Evolutionary conservation across 2,888 invertebrate species (phyloP).

Genomic region (Diaprepes abbreviatus): DNA sequence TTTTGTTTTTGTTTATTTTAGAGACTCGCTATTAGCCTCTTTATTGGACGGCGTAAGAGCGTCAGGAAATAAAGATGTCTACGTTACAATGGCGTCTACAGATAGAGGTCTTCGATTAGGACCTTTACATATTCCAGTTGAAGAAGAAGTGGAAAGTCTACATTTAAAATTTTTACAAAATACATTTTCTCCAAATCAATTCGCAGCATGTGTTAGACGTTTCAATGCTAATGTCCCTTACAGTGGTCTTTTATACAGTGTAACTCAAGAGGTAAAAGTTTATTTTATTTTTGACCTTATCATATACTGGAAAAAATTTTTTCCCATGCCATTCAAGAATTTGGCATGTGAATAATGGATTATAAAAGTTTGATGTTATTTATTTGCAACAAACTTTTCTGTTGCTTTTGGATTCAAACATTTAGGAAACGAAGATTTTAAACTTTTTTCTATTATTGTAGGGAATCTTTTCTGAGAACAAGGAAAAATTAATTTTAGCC

Average conservation of each 20-base stretch:
- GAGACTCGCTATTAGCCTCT: conserved; percentile 95
- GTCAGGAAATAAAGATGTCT: conserved; percentile 96
- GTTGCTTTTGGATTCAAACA: too few species aligned
- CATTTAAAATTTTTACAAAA: conserved; percentile 85
- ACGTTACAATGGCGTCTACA: conserved; percentile 89
- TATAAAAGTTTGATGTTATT: too few species aligned
- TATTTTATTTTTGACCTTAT: too few species aligned
- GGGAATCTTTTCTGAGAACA: conserved; percentile 98
- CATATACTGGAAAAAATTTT: too few species aligned
- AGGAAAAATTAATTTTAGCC: conserved; percentile 94
- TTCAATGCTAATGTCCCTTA: conserved; percentile 99
- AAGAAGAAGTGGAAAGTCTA: conserved; percentile 96
- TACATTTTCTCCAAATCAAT: conserved; percentile 75
- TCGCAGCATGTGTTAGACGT: conserved; percentile 88
- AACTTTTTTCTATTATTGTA: conserved; percentile 66
- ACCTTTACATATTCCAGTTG: conserved; percentile 90
- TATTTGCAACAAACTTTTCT: too few species aligned
- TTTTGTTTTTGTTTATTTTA: conserved; percentile 61
- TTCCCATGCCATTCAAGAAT: too few species aligned
- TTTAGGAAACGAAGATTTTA: too few species aligned
- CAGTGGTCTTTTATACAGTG: conserved; percentile 95
- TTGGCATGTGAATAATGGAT: too few species aligned
- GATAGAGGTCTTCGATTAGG: conserved; percentile 90
- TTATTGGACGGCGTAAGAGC: conserved; percentile 96
- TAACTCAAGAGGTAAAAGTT: conserved; percentile 96